Conservation (phyloP, 2,888 invertebrate genomes). For the Netelia melanura region DNA sequence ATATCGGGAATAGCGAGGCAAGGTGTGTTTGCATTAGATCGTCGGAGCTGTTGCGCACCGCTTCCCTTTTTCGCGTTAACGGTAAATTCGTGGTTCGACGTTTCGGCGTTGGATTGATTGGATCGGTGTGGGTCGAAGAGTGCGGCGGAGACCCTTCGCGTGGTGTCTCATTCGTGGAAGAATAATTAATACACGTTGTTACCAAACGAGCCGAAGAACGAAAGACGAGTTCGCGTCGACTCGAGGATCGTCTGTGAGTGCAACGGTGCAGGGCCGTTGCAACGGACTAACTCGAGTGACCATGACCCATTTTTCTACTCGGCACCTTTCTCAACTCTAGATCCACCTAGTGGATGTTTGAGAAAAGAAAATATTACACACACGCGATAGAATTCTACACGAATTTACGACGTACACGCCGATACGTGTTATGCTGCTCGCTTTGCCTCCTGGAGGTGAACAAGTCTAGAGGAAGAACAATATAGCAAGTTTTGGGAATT, state of each 20-base stretch:
- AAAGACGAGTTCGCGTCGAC: constrained; percentile 6
- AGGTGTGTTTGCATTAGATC: too few relatives aligned
- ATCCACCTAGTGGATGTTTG: background rate
- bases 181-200: constrained; percentile 5
- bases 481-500: too few relatives aligned
- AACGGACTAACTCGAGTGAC: constrained; percentile 52
- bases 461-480: too few relatives aligned
- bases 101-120: background rate
- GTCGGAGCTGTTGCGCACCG: too few relatives aligned
- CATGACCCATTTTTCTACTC: constrained; percentile 58
- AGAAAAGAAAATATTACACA: background rate
- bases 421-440: background rate
- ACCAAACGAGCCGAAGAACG: constrained; percentile 7
- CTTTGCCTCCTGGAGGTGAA: too few relatives aligned
- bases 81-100: constrained; percentile 34
- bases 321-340: constrained; percentile 37
- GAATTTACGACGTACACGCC: background rate
- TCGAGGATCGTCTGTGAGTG: constrained; percentile 41
- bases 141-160: too few relatives aligned
- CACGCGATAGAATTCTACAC: background rate
- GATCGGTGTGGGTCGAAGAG: background rate
- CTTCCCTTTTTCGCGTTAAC: constrained; percentile 36
- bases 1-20: too few relatives aligned
- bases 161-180: background rate
- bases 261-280: constrained; percentile 29